Percentiles rank a stretch among this genome's conserved stretches.
phyloP scores from a whole-genome alignment of 2,797 vertebrate genomes.

The Selene dorsalis region DNA sequence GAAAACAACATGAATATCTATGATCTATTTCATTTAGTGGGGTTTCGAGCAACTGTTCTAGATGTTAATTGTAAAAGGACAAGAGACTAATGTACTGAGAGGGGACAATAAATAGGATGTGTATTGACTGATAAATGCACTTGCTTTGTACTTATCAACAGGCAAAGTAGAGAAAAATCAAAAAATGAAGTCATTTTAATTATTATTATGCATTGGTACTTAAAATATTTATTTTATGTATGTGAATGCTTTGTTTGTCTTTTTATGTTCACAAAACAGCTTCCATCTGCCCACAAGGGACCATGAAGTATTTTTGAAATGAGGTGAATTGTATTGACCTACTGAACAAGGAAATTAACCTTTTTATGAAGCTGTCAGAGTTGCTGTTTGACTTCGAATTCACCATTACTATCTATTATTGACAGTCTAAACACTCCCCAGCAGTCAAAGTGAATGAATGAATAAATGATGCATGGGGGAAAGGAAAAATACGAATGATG shows the following conservation, averaged over 20 bases:
- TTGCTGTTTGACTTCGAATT: slow-evolving; percentile 8
- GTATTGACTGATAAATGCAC: neutral
- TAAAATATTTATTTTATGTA: neutral
- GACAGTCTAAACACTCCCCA: neutral
- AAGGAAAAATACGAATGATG: slow-evolving; percentile 5
- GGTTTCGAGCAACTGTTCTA: neutral
- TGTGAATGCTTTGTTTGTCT: neutral
- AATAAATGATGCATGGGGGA: neutral
- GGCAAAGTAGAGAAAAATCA: too few species aligned
- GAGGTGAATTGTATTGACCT: slow-evolving; percentile 7
- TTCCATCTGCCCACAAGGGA: neutral
- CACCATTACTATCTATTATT: neutral
- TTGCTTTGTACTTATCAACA: neutral
- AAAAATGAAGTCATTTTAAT: neutral
- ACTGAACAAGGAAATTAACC: neutral
- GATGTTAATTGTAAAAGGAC: neutral
- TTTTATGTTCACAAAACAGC: neutral
- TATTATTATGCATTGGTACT: neutral
- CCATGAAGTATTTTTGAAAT: slow-evolving; percentile 1
- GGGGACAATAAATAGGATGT: neutral
- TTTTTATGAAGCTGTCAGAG: slow-evolving; percentile 7
- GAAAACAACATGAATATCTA: neutral
- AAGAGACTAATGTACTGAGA: neutral
- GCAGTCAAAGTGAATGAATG: slow-evolving; percentile 5
- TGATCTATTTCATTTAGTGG: neutral